A percentile compares a stretch with the other conserved stretches of the same genome.
Evolutionary conservation across 2,888 invertebrate genomes (phyloP).

Genomic region (Euphydryas editha): DNA sequence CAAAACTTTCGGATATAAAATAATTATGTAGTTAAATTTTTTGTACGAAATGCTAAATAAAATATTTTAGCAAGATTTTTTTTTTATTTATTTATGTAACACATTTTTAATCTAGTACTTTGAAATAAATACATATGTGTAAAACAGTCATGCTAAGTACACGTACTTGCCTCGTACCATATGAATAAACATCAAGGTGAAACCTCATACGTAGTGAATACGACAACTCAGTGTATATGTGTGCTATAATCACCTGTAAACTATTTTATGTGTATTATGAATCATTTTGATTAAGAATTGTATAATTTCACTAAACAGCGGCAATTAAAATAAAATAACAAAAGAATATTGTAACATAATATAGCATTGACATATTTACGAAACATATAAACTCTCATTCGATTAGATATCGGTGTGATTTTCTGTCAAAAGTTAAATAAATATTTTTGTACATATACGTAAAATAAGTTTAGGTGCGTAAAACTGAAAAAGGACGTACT

Average conservation of each 20-base stretch:
- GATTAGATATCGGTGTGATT: neutral
- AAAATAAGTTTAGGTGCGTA: neutral
- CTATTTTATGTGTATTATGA: conserved; percentile 42
- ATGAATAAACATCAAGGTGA: conserved; percentile 80
- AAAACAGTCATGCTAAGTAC: conserved; percentile 49
- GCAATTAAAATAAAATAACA: neutral
- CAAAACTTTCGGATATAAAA: neutral
- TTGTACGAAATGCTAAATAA: neutral
- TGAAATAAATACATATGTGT: conserved; percentile 36
- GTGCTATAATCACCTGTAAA: conserved; percentile 52
- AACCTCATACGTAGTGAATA: conserved; percentile 58
- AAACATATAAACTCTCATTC: neutral
- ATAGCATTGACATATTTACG: neutral
- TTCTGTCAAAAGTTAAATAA: conserved; percentile 20
- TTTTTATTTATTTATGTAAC: too few relatives aligned
- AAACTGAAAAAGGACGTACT: conserved; percentile 59
- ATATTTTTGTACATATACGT: conserved; percentile 16
- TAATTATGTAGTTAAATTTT: neutral
- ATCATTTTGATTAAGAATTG: conserved; percentile 40
- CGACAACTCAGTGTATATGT: conserved; percentile 47
- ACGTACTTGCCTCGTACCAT: conserved; percentile 65
- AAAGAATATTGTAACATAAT: neutral
- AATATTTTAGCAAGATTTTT: neutral
- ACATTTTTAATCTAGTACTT: neutral
- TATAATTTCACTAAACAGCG: conserved; percentile 26